Percentiles rank a stretch among this genome's conserved stretches.
phyloP scores from a whole-genome alignment of 2,888 invertebrate species.

The Clusia tigrina region DNA sequence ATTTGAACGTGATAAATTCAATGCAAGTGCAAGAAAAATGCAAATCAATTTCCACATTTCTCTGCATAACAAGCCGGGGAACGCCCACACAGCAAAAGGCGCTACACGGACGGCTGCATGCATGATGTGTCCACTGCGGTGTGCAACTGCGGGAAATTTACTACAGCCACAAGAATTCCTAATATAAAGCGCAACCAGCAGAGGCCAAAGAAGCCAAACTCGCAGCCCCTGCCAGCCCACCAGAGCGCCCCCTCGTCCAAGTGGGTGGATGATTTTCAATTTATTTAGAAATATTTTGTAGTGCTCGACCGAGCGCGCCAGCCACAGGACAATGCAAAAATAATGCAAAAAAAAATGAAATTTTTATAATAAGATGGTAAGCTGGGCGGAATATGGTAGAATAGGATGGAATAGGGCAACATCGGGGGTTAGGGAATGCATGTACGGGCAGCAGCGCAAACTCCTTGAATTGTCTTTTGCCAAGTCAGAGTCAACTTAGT shows the following conservation, averaged over 20 bases:
- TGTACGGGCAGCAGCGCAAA: no score
- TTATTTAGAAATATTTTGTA: no score
- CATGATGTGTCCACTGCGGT: constrained; percentile 4
- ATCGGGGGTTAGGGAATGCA: no score
- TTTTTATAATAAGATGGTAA: no score
- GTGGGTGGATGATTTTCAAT: constrained; percentile 6
- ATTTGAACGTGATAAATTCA: neutral
- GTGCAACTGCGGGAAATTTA: neutral
- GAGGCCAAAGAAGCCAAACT: neutral
- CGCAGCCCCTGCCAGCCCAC: no score
- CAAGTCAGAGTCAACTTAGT: no score
- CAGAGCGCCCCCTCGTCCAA: neutral
- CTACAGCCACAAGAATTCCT: neutral
- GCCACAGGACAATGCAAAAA: no score
- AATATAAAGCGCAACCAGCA: neutral
- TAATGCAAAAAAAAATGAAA: no score
- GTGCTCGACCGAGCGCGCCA: no score
- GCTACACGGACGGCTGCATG: neutral
- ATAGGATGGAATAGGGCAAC: no score
- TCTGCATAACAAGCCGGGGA: neutral
- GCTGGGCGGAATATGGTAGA: no score
- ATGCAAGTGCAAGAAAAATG: neutral
- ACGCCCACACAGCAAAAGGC: neutral
- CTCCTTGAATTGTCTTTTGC: no score
- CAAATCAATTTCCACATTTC: constrained; percentile 23